Conservation (phyloP, 1,140 invertebrate genomes). For the Drosophila baimaii region DNA sequence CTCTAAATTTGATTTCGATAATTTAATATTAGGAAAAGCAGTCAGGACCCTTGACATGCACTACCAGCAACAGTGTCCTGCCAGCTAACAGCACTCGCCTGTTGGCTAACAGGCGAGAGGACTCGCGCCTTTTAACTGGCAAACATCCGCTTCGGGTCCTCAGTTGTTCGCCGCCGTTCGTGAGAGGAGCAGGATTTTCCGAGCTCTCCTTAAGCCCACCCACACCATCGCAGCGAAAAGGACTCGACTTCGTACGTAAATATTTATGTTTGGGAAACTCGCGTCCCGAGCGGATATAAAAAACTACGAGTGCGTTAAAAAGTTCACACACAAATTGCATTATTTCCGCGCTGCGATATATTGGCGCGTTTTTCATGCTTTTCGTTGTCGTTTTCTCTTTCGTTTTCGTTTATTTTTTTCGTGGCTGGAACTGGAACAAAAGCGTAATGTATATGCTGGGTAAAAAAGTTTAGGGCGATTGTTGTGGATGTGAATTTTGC, state of each 20-base stretch:
- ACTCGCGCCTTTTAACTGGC: constrained; percentile 33
- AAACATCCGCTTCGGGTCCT: constrained; percentile 35
- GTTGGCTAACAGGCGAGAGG: constrained; percentile 40
- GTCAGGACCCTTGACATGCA: not conserved
- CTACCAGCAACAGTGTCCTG: constrained; percentile 26
- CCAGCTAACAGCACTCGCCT: constrained; percentile 17
- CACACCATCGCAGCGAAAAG: not conserved
- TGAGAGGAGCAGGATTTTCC: constrained; percentile 29
- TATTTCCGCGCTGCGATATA: constrained; percentile 74
- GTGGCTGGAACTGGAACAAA: constrained; percentile 35
- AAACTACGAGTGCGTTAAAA: constrained; percentile 71
- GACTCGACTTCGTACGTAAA: constrained; percentile 62
- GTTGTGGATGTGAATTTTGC: constrained; percentile 67
- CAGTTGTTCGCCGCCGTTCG: constrained; percentile 56
- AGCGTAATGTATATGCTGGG: constrained; percentile 54
- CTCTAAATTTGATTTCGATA: constrained; percentile 49
- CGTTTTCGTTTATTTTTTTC: constrained; percentile 28
- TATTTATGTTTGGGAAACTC: constrained; percentile 71
- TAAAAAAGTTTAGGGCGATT: constrained; percentile 65
- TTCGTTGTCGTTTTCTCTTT: too few species aligned
- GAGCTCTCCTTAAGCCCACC: not conserved
- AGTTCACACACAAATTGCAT: constrained; percentile 83
- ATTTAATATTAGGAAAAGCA: constrained; percentile 36
- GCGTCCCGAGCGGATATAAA: constrained; percentile 51
- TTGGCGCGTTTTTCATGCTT: constrained; percentile 71